These are phyloP conservation scores for Beris chalybata DNA, from an alignment of 2,888 invertebrate genomes.

Conservation along the genomic window DNA sequence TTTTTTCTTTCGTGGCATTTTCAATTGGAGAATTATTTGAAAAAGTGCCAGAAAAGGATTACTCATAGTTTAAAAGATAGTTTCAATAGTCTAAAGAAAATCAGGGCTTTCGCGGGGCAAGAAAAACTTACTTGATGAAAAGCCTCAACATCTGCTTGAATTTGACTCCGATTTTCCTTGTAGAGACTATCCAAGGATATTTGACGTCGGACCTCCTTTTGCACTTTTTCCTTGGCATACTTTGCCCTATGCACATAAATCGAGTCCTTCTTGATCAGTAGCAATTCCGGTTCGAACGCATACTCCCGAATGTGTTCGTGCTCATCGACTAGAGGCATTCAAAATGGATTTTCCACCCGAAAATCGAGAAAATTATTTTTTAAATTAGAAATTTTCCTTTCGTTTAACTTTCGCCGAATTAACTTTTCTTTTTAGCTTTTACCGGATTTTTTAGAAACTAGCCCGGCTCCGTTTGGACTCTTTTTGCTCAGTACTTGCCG, in stretches of 20 bases:
- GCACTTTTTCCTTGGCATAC: conserved; percentile 18
- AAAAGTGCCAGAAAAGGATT: conserved; percentile 6
- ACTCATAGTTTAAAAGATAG: background rate
- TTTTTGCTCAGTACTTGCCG: background rate
- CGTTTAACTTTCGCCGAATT: background rate
- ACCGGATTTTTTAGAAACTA: background rate
- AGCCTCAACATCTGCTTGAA: conserved; percentile 53
- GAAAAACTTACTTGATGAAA: conserved; percentile 53
- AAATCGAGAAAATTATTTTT: too few species aligned
- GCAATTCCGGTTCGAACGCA: conserved; percentile 54
- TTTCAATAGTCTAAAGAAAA: background rate
- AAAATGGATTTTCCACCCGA: background rate
- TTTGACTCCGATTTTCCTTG: conserved; percentile 46
- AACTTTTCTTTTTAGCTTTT: background rate
- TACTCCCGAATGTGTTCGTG: conserved; percentile 55
- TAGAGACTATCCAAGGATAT: conserved; percentile 22
- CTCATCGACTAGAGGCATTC: conserved; percentile 39
- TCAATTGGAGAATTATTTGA: conserved; percentile 7
- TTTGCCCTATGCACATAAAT: conserved; percentile 43
- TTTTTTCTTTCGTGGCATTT: too few species aligned
- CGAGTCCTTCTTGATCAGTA: conserved; percentile 51
- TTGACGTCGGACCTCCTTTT: background rate
- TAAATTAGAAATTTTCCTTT: background rate
- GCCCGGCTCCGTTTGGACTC: background rate
- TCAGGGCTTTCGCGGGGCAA: background rate